Conservation (phyloP, 1,140 invertebrate genomes). For the Oryzaephilus surinamensis region DNA sequence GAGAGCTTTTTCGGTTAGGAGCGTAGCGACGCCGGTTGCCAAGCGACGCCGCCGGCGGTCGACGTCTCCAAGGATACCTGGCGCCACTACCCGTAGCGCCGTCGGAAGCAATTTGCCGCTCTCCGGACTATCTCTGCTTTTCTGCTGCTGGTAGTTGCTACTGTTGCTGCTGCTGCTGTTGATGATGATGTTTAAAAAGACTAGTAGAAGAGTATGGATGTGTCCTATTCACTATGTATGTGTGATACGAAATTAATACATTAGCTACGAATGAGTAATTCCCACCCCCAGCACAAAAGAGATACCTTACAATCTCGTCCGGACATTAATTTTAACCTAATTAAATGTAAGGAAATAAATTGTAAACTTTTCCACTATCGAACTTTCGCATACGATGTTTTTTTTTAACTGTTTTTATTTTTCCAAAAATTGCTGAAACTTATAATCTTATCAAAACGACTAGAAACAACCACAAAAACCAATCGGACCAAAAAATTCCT, state of each 20-base stretch:
- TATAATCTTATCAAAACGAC: too few relatives aligned
- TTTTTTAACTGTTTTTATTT: too few relatives aligned
- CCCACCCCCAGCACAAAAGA: too few relatives aligned
- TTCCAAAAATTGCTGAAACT: too few relatives aligned
- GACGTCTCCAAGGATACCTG: constrained; percentile 38
- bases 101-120: constrained; percentile 30
- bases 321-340: too few relatives aligned
- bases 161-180: not conserved
- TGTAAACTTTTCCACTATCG: too few relatives aligned
- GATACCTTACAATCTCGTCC: too few relatives aligned
- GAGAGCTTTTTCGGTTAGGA: constrained; percentile 11
- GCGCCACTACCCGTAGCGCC: constrained; percentile 31
- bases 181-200: constrained; percentile 4
- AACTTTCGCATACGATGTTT: too few relatives aligned
- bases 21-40: constrained; percentile 30
- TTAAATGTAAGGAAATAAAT: too few relatives aligned
- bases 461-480: too few relatives aligned
- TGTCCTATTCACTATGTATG: constrained; percentile 6
- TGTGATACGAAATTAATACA: constrained; percentile 27
- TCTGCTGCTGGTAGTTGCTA: constrained; percentile 9
- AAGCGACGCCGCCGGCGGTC: constrained; percentile 32
- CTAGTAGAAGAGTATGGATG: constrained; percentile 1
- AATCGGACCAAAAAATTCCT: too few relatives aligned
- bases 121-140: constrained; percentile 19
- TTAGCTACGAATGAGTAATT: constrained; percentile 23